Base-by-base conservation (phyloP, 2,888 invertebrate genomes). In the Trissoscelio sp. region DNA sequence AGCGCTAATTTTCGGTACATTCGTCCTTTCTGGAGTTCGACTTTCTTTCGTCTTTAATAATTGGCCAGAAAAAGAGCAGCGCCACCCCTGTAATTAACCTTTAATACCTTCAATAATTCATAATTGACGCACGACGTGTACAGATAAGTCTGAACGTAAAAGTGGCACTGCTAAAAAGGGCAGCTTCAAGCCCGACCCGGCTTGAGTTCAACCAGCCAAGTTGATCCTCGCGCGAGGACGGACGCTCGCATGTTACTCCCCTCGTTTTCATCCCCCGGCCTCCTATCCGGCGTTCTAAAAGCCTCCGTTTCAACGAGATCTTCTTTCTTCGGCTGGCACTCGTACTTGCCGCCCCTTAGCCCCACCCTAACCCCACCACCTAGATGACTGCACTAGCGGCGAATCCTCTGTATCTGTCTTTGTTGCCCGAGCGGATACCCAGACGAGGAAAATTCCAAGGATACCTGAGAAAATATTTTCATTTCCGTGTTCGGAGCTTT, bases 391-490 rank as follows among this genome's bases (percentile, higher is more conserved):
- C 62, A 9, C 24, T 3, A 20, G 22, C 12, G 9, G 22, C 28
- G 12, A 42, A 44, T 39, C 4, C 2, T 20, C 11, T 20, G 5
- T 37, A 28, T 42, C 42, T 42, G 11, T 46, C 22, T 42, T 55
- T 55, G 16, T 55, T 53, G 7, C 16, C 3, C 44, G n/a, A 4
- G 12, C 18, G 5, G 53, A 53, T 42, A 11, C 31, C 22, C 31
- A 24, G 24, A 62, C n/a, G 55, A 67, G 42, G 28, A 60, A 53
- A 62, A 74, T 74, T 55, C 55, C 55, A 12, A 46, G 28, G 12
- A 64, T 64, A 74, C 55, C 73, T 64, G 55, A 53, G 73, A 64
- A 73, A 74, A 57, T 73, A 53, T 46, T 64, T 74, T 74, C 53
- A 37, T 64, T 64, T 62, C 44, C 42, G 72, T 14, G n/a, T 62